Conservation (phyloP, 1,140 invertebrate genomes). For the Goniozus legneri region DNA sequence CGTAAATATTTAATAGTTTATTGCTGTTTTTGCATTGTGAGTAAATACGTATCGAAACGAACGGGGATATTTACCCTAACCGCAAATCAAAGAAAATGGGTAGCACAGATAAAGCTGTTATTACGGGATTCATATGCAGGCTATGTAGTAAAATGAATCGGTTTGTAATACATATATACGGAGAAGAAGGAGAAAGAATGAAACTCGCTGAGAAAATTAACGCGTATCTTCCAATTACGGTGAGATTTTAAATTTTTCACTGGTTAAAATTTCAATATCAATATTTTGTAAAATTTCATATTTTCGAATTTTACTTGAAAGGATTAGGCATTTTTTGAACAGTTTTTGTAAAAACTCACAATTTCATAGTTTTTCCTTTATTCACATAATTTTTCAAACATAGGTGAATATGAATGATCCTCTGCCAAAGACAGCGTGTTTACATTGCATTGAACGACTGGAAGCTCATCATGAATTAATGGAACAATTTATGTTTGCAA, state of each 20-base stretch:
- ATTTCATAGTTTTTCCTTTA: not conserved
- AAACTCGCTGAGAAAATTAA: constrained; percentile 73
- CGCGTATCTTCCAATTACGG: constrained; percentile 71
- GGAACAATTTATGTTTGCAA: constrained; percentile 55
- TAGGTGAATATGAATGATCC: constrained; percentile 70
- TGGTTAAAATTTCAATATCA: constrained; percentile 4
- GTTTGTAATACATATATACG: constrained; percentile 74
- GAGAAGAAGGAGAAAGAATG: constrained; percentile 68
- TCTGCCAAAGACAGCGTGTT: constrained; percentile 70
- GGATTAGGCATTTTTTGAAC: not conserved
- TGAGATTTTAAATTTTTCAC: constrained; percentile 30
- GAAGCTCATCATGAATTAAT: constrained; percentile 68
- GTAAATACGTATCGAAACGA: too few species aligned
- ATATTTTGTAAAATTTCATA: too few species aligned
- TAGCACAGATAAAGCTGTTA: constrained; percentile 69
- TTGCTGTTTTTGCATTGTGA: too few species aligned
- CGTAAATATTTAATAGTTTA: too few species aligned
- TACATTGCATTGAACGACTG: constrained; percentile 64
- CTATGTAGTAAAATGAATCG: constrained; percentile 77
- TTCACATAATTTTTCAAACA: constrained; percentile 17
- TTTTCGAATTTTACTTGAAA: too few species aligned
- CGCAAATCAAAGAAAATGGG: constrained; percentile 57
- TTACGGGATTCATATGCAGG: constrained; percentile 75
- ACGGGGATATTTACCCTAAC: not conserved
- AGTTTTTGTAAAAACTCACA: not conserved